phyloP scores from a whole-genome alignment of 2,113 vertebrate genomes.

The Ahaetulla prasina region DNA sequence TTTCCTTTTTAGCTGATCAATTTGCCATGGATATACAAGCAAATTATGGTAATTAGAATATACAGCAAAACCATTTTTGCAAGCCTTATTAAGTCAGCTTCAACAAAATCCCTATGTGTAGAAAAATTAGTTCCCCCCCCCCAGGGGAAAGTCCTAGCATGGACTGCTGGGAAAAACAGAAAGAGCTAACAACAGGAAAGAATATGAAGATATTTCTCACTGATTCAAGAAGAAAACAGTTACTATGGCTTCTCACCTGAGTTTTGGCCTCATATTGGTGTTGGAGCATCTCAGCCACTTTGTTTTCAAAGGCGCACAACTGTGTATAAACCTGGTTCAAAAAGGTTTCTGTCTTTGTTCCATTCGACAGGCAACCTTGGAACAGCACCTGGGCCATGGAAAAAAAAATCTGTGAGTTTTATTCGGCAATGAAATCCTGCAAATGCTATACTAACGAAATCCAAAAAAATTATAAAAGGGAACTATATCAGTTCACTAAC shows the following conservation, averaged over 20 bases:
- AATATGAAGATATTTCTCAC: not conserved
- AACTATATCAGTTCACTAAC: not conserved
- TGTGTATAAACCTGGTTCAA: conserved; percentile 87
- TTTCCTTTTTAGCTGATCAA: not conserved
- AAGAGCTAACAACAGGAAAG: not conserved
- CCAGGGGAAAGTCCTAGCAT: not conserved
- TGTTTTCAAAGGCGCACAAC: conserved; percentile 89
- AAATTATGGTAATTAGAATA: not conserved
- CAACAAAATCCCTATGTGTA: not conserved
- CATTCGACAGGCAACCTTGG: conserved; percentile 90
- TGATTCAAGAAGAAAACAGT: not conserved
- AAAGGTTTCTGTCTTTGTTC: conserved; percentile 78
- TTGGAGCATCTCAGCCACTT: conserved; percentile 88
- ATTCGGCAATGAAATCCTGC: not conserved
- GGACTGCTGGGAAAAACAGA: not conserved
- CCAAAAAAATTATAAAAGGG: not conserved
- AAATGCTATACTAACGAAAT: not conserved
- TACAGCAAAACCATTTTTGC: not conserved
- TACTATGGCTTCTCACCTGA: conserved; percentile 62
- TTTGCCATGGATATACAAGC: not conserved
- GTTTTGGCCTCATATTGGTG: conserved; percentile 80
- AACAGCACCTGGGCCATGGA: conserved; percentile 81
- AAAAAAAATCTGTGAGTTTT: not conserved
- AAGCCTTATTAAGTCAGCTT: not conserved
- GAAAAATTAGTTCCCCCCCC: not conserved